Conservation (phyloP, 2,888 invertebrate species). For the Cotesia congregata region DNA sequence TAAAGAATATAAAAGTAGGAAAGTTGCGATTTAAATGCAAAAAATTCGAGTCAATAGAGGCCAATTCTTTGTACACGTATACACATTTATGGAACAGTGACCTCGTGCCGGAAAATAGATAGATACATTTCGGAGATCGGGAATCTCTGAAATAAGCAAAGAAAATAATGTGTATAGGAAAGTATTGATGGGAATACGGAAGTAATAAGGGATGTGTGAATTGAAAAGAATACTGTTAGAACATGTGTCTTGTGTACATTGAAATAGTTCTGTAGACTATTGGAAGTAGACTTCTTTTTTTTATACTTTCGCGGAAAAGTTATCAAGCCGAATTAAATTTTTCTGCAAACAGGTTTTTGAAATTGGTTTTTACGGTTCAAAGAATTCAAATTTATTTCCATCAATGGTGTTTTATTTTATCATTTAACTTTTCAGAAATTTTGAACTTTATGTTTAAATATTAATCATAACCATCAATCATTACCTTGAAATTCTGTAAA, state of each 20-base stretch:
- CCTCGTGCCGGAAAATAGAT: not conserved
- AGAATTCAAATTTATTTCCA: no score
- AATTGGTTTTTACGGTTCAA: no score
- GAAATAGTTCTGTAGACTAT: not conserved
- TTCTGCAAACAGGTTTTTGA: not conserved
- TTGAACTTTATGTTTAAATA: no score
- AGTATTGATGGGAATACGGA: not conserved
- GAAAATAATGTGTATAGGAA: not conserved
- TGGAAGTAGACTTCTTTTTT: not conserved
- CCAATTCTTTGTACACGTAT: not conserved
- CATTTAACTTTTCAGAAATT: no score
- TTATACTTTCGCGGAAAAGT: not conserved
- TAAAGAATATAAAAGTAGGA: not conserved
- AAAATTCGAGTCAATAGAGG: not conserved
- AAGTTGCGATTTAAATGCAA: slow-evolving; percentile 1
- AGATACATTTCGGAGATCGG: not conserved
- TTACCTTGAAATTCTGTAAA: no score
- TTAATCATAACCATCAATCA: no score
- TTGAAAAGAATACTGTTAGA: not conserved
- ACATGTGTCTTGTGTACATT: not conserved
- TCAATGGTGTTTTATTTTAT: no score
- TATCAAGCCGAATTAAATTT: not conserved
- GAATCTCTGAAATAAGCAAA: not conserved
- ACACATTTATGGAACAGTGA: not conserved
- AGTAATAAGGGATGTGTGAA: not conserved